phyloP scores from a whole-genome alignment of 2,888 invertebrate genomes.

The Punctoribates punctum region DNA sequence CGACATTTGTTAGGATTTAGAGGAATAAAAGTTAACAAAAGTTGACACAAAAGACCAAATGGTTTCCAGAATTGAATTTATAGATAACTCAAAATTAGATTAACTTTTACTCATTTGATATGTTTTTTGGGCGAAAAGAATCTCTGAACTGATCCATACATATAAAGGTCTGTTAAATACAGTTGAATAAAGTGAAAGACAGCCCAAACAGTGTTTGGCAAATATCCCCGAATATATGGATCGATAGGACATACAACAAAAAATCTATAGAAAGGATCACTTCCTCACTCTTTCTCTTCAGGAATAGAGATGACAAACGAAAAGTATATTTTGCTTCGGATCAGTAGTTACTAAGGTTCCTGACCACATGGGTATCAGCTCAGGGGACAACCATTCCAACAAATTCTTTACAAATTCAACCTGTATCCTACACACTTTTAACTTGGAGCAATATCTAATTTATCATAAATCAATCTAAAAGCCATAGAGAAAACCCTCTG shows the following conservation, averaged over 20 bases:
- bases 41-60: background rate
- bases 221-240: background rate
- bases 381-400: too few relatives aligned
- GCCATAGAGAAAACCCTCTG: too few relatives aligned
- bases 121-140: background rate
- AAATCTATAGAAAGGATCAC: conserved; percentile 14
- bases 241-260: background rate
- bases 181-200: background rate
- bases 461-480: too few relatives aligned
- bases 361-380: too few relatives aligned
- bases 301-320: background rate
- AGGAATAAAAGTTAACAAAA: too few relatives aligned
- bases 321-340: background rate
- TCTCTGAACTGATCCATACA: background rate
- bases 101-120: background rate
- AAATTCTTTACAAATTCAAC: too few relatives aligned
- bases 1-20: too few relatives aligned
- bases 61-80: background rate
- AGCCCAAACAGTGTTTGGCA: background rate
- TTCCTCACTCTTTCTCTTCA: background rate
- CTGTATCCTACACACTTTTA: too few relatives aligned
- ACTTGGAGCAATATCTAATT: too few relatives aligned
- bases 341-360: too few relatives aligned
- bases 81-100: background rate
- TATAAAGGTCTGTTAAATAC: background rate